phyloP scores from a whole-genome alignment of 2,888 invertebrate genomes.

The Drosophila robusta region DNA sequence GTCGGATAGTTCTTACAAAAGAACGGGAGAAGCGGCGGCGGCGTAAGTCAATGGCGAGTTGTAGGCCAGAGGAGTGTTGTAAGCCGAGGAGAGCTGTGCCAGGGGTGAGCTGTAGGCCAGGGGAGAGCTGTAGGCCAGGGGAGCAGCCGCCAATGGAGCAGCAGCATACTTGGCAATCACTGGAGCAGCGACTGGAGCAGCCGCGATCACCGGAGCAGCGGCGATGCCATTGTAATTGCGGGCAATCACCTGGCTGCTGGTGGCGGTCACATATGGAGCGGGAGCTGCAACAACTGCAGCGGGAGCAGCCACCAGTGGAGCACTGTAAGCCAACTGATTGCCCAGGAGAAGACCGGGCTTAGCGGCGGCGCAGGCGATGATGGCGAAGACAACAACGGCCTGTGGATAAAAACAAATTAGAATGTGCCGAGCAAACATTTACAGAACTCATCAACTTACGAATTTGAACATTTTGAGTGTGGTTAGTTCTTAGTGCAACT shows the following conservation, averaged over 20 bases:
- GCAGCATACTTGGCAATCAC: conserved; percentile 44
- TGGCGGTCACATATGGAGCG: conserved; percentile 49
- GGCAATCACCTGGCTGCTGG: conserved; percentile 72
- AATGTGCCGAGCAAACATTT: not conserved
- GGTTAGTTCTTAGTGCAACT: conserved; percentile 4
- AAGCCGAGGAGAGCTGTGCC: conserved; percentile 30
- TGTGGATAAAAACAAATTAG: conserved; percentile 15
- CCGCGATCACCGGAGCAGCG: conserved; percentile 45
- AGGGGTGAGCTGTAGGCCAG: conserved; percentile 3
- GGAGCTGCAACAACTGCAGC: conserved; percentile 51
- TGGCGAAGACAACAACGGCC: conserved; percentile 67
- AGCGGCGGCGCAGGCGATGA: conserved; percentile 65
- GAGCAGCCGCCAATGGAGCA: conserved; percentile 43
- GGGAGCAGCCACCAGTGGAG: conserved; percentile 46
- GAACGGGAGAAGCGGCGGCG: conserved; percentile 32
- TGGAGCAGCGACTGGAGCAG: conserved; percentile 52
- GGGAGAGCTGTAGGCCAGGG: conserved; percentile 24
- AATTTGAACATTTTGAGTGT: conserved; percentile 60
- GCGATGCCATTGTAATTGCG: conserved; percentile 74
- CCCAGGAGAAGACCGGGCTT: conserved; percentile 54
- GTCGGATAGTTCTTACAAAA: conserved; percentile 18
- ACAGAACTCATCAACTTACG: conserved; percentile 42
- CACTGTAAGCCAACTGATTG: conserved; percentile 47
- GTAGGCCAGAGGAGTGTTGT: conserved; percentile 43
- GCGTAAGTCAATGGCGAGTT: conserved; percentile 38